These are phyloP conservation scores for Odobenus rosmarus DNA, from an alignment of 2,113 vertebrate genomes.

Conservation along the genomic window DNA sequence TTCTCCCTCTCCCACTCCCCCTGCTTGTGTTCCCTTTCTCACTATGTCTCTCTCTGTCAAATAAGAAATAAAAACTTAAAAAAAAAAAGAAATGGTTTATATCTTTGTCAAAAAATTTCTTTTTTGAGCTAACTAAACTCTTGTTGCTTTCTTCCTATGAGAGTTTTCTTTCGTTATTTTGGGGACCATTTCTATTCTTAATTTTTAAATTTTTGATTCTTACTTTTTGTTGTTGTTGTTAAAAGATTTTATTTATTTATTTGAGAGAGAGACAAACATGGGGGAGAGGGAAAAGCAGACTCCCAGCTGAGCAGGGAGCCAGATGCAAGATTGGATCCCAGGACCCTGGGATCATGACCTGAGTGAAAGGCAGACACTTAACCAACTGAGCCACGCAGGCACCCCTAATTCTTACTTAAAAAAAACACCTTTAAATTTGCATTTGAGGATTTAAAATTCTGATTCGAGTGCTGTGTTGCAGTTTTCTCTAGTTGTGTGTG, in stretches of 20 bases:
- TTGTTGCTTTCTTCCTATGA: not conserved
- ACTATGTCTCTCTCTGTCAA: too few relatives aligned
- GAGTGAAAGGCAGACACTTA: not conserved
- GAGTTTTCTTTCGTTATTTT: not conserved
- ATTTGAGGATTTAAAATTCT: not conserved
- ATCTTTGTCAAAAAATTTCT: not conserved
- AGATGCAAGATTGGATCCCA: not conserved
- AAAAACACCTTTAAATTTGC: not conserved
- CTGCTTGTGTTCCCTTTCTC: too few relatives aligned
- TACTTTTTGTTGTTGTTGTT: not conserved
- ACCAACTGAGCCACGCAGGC: not conserved
- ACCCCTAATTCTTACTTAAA: not conserved
- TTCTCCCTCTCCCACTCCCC: too few relatives aligned
- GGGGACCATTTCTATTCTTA: not conserved
- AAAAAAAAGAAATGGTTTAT: not conserved
- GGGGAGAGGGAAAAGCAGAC: not conserved
- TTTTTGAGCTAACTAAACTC: not conserved
- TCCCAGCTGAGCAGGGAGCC: not conserved
- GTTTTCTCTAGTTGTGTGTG: not conserved
- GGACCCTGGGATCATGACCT: not conserved
- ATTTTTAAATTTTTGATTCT: not conserved
- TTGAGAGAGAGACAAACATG: not conserved
- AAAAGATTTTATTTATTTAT: not conserved
- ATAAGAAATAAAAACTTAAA: too few relatives aligned
- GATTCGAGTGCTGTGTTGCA: not conserved